Evolutionary conservation across 2,113 vertebrate genomes (phyloP), one percentile per base, ranked within the genome.

Genomic region (Polyodon spathula): DNA sequence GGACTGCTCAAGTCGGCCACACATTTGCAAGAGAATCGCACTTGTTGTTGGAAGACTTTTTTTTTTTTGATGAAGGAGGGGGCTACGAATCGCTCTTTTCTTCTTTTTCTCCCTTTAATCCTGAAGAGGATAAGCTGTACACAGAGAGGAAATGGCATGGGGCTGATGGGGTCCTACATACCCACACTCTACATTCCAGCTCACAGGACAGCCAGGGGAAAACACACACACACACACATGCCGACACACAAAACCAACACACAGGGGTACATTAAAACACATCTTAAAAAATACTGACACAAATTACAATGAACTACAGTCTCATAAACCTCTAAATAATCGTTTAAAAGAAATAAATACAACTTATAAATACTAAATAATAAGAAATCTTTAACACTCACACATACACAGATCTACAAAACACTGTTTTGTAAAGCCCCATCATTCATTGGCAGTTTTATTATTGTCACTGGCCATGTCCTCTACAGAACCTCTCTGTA

Each of bases 11-110:
- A 48, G 73, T 62, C 75, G 73, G 79, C 71, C 60, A 69, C 76
- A 75, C 79, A 84, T 86, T 87, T 86, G 81, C 85, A 85, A 87
- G 74, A 84, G 79, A 87, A 86, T 86, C 76, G 69, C 72, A 73
- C 72, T 79, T 83, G 81, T 78, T 81, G 68, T 81, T 70, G 41
- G 61, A 72, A 70, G 70, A 71, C 71, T 64, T 59, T 71, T 65
- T 54, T 52, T 63, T 58, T 38, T 48, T 44, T 43, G 65, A 63
- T 64, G 73, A 59, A 15, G 70, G 71, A 67, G 71, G 71, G 62
- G 68, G 76, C 69, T 71, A 73, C 72, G 73, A 74, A 78, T 71
- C 71, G n/a, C 60, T 70, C 73, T 73, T 71, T 76, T 77, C 78
- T 75, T 81, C 84, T 83, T 81, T 77, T 80, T 79, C 74, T 66